phyloP scores from a whole-genome alignment of 2,113 vertebrate genomes.

The Pollimyrus isidori region DNA sequence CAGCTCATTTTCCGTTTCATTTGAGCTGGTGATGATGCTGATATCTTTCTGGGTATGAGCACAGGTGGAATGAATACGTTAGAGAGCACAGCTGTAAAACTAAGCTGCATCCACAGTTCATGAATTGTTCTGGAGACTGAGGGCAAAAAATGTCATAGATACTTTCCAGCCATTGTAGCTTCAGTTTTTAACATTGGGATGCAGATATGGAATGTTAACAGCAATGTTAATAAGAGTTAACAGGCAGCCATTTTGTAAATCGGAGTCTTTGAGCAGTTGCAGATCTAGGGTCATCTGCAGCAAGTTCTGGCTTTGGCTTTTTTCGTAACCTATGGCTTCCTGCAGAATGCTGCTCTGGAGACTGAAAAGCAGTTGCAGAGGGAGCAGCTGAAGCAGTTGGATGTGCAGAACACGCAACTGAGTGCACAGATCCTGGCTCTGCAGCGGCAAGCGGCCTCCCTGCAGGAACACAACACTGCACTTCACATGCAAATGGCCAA shows the following conservation, averaged over 20 bases:
- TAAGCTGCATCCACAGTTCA: neutral
- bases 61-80: neutral
- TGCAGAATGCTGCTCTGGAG: constrained; percentile 82
- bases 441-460: constrained; percentile 77
- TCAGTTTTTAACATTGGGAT: neutral
- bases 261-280: neutral
- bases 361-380: constrained; percentile 80
- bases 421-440: constrained; percentile 77
- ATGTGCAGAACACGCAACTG: constrained; percentile 75
- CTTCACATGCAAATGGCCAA: constrained; percentile 85
- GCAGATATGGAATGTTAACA: neutral
- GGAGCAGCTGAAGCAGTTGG: constrained; percentile 81
- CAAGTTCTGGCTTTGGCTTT: neutral
- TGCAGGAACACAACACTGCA: constrained; percentile 85
- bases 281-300: neutral
- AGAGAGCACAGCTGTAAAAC: neutral
- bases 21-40: neutral
- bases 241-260: neutral
- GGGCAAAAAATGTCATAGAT: neutral
- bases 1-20: neutral
- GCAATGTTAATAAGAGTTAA: neutral
- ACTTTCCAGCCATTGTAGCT: neutral
- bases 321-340: neutral
- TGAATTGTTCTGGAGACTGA: neutral
- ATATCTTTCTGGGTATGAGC: neutral